phyloP scores from a whole-genome alignment of 2,113 vertebrate species.

The Cottus gobio region DNA sequence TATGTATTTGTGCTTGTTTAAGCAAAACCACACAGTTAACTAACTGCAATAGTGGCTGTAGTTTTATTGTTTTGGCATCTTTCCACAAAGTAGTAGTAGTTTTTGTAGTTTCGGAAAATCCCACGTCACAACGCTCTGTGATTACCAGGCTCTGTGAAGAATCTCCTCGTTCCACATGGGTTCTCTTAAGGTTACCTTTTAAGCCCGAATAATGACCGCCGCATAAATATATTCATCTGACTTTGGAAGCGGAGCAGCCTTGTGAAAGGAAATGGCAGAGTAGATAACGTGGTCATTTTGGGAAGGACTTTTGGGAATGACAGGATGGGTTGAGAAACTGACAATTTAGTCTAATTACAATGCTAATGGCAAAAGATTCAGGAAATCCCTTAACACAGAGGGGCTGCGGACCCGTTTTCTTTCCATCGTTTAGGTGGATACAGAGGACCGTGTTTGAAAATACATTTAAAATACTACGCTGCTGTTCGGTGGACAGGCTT shows the following conservation, averaged over 20 bases:
- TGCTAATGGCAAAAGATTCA: constrained; percentile 28
- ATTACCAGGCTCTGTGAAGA: constrained; percentile 35
- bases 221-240: constrained; percentile 61
- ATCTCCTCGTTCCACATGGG: constrained; percentile 16
- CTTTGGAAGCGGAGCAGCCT: constrained; percentile 33
- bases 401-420: constrained; percentile 30
- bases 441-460: constrained; percentile 8
- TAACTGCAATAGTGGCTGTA: not conserved
- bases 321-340: constrained; percentile 52
- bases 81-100: not conserved
- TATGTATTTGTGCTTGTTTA: not conserved
- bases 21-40: not conserved
- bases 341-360: constrained; percentile 67
- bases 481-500: not conserved
- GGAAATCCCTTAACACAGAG: constrained; percentile 58
- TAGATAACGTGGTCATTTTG: constrained; percentile 63
- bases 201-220: constrained; percentile 51
- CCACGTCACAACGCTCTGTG: constrained; percentile 26
- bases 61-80: not conserved
- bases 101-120: constrained; percentile 39
- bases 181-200: constrained; percentile 55
- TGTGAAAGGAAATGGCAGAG: constrained; percentile 63
- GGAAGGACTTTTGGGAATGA: constrained; percentile 58
- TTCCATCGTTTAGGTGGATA: not conserved
- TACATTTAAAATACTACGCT: not conserved